A percentile compares a stretch with the other conserved stretches of the same genome.
These are phyloP conservation scores for Trachymyrmex septentrionalis DNA, from an alignment of 1,140 invertebrate genomes.

Conservation along the genomic window DNA sequence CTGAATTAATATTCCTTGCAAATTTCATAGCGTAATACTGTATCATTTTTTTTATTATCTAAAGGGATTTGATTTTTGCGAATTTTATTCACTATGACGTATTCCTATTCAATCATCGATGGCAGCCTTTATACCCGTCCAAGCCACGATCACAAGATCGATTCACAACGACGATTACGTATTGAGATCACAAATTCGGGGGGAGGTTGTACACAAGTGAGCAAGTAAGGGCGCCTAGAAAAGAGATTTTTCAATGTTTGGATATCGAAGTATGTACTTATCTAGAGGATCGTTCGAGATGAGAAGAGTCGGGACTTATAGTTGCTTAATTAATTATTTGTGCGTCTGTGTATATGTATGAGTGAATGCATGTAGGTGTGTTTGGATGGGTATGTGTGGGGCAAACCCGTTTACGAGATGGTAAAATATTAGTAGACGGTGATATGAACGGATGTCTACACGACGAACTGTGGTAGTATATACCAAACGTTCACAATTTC, in stretches of 20 bases:
- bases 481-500: conserved; percentile 45
- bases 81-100: conserved; percentile 7
- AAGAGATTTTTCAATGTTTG: conserved; percentile 25
- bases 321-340: conserved; percentile 66
- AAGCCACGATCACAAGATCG: conserved; percentile 60
- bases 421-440: conserved; percentile 15
- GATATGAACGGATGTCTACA: conserved; percentile 56
- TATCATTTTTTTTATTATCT: background rate
- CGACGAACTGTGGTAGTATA: conserved; percentile 60
- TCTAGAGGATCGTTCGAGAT: conserved; percentile 53
- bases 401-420: conserved; percentile 25
- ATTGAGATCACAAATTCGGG: conserved; percentile 46
- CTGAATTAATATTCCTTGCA: background rate
- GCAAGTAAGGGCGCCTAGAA: conserved; percentile 22
- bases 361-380: background rate
- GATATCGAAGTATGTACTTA: conserved; percentile 53
- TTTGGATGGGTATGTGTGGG: background rate
- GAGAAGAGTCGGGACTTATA: conserved; percentile 57
- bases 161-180: conserved; percentile 60
- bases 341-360: conserved; percentile 1
- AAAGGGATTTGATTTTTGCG: background rate
- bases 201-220: conserved; percentile 17
- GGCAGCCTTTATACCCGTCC: conserved; percentile 59
- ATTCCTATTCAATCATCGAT: conserved; percentile 36
- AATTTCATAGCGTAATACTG: background rate